Evolutionary conservation across 2,113 vertebrate genomes (phyloP), one percentile per base, ranked within the genome.

Genomic region (Paradisaea rubra): DNA sequence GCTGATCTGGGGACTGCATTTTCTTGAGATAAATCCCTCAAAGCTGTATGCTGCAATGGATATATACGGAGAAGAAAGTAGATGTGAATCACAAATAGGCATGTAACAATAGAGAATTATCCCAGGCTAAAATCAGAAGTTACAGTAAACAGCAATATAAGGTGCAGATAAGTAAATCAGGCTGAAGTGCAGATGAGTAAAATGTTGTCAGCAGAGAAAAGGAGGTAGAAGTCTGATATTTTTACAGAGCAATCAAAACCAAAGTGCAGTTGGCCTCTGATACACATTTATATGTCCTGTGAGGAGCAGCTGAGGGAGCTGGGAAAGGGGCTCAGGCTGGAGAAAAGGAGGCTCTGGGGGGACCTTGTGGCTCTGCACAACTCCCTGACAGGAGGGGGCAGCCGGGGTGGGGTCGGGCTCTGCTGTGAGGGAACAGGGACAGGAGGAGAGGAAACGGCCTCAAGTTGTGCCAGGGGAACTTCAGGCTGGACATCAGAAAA

Each of bases 381-480:
- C 9, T 74, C 33, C 33, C 39, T 53, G 44, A 8, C 8, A 66
- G 60, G 49, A 56, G 35, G 39, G 23, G 54, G 4, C 22, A 68
- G 11, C 14, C 0, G 0, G 24, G 15, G 2, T 8, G 14, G 9
- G 16, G 4, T 16, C 0, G 0, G 27, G 33, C 6, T 81, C 3
- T 81, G 8, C 27, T 33, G 2, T 9, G 45, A 39, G 23, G 28
- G 11, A 74, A 53, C 24, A 39, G 33, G 20, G 39, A 81, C n/a
- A 81, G 53, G n/a, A 66, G 0, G 5, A 60, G 24, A 25, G 7
- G 13, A 0, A 37, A 60, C 0, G 0, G 7, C 13, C 30, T 22
- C 28, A 13, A 1, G 1, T 3, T 37, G 14, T 0, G 19, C 3
- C 18, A 44, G 12, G 14, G 8, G 3, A 44, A 1, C 9, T 0